A percentile compares a stretch with the other conserved stretches of the same genome.
Evolutionary conservation across 2,888 invertebrate genomes (phyloP).

Genomic region (Sturmia bella): DNA sequence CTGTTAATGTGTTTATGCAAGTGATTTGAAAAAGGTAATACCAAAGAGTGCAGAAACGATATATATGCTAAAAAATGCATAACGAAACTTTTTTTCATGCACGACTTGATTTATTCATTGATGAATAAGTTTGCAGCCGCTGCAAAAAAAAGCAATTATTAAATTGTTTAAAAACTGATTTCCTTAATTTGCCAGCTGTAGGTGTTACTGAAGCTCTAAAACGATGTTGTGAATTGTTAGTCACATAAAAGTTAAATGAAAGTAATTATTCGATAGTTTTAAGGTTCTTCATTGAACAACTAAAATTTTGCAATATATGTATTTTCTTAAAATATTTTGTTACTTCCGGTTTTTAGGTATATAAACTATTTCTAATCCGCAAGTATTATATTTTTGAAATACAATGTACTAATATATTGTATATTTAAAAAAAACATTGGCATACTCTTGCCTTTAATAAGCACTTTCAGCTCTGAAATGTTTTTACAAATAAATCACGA

Average conservation of each 20-base stretch:
- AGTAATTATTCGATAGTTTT: slow-evolving; percentile 18
- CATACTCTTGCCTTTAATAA: neutral
- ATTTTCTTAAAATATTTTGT: neutral
- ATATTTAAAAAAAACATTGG: neutral
- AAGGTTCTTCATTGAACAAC: slow-evolving; percentile 1
- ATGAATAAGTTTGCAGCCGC: slow-evolving; percentile 40
- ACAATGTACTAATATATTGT: no score
- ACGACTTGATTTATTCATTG: slow-evolving; percentile 63
- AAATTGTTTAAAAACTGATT: slow-evolving; percentile 60
- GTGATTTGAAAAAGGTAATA: slow-evolving; percentile 21
- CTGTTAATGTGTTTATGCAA: slow-evolving; percentile 62
- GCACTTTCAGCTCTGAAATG: neutral
- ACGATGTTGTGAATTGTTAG: slow-evolving; percentile 23
- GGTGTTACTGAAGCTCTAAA: slow-evolving; percentile 35
- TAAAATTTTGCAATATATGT: no score
- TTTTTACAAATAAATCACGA: slow-evolving; percentile 62
- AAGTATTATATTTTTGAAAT: neutral
- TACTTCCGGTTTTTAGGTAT: neutral
- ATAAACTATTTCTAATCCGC: neutral
- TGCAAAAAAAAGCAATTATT: slow-evolving; percentile 63
- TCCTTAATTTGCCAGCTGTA: slow-evolving; percentile 61
- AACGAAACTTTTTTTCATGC: slow-evolving; percentile 49
- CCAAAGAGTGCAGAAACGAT: slow-evolving; percentile 18
- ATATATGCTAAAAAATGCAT: slow-evolving; percentile 67
- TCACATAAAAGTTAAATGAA: slow-evolving; percentile 45